A percentile compares a stretch with the other conserved stretches of the same genome.
These are phyloP conservation scores for Todus mexicanus DNA, from an alignment of 2,797 vertebrate species.

Conservation along the genomic window DNA sequence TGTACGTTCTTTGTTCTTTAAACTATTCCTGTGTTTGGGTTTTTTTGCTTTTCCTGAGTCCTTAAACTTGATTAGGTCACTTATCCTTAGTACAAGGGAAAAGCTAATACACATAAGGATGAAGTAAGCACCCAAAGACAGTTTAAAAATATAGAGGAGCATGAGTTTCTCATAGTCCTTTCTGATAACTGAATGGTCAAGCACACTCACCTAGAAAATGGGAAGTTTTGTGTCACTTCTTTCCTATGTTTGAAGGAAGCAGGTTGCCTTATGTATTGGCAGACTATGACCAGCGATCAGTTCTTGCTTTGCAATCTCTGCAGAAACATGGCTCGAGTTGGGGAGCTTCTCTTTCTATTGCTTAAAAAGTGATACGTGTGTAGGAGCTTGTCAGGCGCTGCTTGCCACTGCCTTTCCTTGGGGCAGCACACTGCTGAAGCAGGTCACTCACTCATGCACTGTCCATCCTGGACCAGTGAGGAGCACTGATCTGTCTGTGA, in stretches of 20 bases:
- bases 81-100: background rate
- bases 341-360: background rate
- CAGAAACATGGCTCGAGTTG: background rate
- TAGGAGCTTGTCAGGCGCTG: background rate
- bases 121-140: background rate
- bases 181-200: background rate
- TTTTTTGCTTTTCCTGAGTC: background rate
- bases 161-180: background rate
- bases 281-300: background rate
- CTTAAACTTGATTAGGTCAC: background rate
- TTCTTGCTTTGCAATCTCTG: background rate
- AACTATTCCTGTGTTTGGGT: background rate
- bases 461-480: background rate
- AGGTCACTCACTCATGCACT: background rate
- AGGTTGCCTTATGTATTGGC: background rate
- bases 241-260: background rate
- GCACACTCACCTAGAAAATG: background rate
- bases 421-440: too few species aligned
- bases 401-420: background rate
- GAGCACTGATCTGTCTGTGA: background rate
- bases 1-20: background rate
- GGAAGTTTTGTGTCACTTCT: background rate
- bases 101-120: background rate
- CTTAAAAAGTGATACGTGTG: accelerated
- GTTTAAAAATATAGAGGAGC: background rate